Evolutionary conservation across 92 coral and sea anemone genomes (phyloP).

Genomic region (Nematostella vectensis): DNA sequence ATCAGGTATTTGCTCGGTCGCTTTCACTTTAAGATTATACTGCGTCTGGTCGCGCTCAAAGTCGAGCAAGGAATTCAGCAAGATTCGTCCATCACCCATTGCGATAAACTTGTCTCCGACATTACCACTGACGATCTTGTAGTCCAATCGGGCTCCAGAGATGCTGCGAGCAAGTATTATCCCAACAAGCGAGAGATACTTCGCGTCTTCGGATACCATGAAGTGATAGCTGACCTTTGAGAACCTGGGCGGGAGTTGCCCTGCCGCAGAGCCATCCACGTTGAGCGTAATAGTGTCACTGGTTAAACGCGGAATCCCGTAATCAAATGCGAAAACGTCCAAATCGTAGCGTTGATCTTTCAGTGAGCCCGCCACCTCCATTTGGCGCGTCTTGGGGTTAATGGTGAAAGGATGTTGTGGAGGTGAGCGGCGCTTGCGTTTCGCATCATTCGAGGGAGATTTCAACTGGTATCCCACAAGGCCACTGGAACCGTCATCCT

Average conservation of each 20-base stretch:
- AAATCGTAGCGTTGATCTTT: slow-evolving; percentile 52
- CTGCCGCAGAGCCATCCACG: slow-evolving; percentile 46
- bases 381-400: slow-evolving; percentile 51
- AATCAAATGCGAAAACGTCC: slow-evolving; percentile 56
- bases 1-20: slow-evolving; percentile 62
- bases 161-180: slow-evolving; percentile 66
- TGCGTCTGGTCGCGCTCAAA: slow-evolving; percentile 40
- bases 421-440: slow-evolving; percentile 26
- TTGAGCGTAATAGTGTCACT: slow-evolving; percentile 51
- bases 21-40: slow-evolving; percentile 56
- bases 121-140: slow-evolving; percentile 43
- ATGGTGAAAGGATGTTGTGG: slow-evolving; percentile 56
- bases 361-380: slow-evolving; percentile 59
- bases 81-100: slow-evolving; percentile 48
- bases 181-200: slow-evolving; percentile 48
- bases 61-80: slow-evolving; percentile 62
- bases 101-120: slow-evolving; percentile 44
- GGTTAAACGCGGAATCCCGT: slow-evolving; percentile 71
- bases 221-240: slow-evolving; percentile 53
- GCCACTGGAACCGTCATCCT: slow-evolving; percentile 76
- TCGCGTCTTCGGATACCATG: slow-evolving; percentile 56
- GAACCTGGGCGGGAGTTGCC: slow-evolving; percentile 68
- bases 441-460: slow-evolving; percentile 11
- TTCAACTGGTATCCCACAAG: slow-evolving; percentile 63
- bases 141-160: slow-evolving; percentile 70